Base-by-base conservation (phyloP, 2,888 invertebrate species). In the Sinhomidia bicolor region DNA sequence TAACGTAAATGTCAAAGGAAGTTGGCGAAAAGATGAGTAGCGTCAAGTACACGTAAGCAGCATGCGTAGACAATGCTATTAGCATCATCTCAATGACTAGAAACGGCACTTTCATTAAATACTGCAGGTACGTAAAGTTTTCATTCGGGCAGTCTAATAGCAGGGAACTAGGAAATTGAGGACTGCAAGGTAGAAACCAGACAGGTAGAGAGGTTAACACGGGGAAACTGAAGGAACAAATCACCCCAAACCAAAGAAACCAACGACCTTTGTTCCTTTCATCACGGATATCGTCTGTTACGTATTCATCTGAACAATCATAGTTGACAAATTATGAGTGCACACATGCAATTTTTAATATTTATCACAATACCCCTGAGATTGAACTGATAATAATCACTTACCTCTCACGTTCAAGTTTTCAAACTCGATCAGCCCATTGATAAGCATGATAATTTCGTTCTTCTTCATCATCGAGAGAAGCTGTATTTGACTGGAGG, bases 241-340 rank as follows among this genome's bases (percentile, higher is more conserved):
- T 83, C 9, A 88, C 88, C 68, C 88, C 88, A 78, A 88, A 88
- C 82, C 83, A 88, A 17, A 88, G 57, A 26, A 88, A 88, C 88
- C 88, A 88, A 0, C 88, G 62, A 12, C 88, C 88, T 65, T 83
- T 82, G 78, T 83, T 88, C 10, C 88, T 17, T 29, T 83, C 88
- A 6, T 23, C 65, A 36, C 79, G 76, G n/a, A 88, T 32, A 6
- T 88, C 88, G 10, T 78, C 83, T n/a, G 88, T 4, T 9, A 88
- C 36, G 47, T 65, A 26, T 14, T 82, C 83, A 0, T 88, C 88
- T 88, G 47, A 26, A 20, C 5, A 62, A 62, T 9, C 3, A 62
- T 9, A n/a, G n/a, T n/a, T n/a, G n/a, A n/a, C n/a, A n/a, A n/a
- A n/a, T n/a, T n/a, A n/a, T n/a, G n/a, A n/a, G n/a, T n/a, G n/a